phyloP scores from a whole-genome alignment of 2,888 invertebrate species.

The Cryptocheilus praepositus region DNA sequence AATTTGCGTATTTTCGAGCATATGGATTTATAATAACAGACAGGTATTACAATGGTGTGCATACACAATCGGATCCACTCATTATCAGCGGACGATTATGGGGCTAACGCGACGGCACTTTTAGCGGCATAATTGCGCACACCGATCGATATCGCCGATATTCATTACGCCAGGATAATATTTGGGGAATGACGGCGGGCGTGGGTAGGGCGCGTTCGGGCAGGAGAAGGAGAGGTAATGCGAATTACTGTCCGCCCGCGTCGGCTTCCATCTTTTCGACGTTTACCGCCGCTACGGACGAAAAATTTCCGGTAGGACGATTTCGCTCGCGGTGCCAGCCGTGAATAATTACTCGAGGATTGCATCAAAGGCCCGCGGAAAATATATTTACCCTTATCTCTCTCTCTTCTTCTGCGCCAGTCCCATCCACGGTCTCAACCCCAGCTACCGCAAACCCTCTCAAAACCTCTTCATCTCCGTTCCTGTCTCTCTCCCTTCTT shows the following conservation, averaged over 20 bases:
- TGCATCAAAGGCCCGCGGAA: constrained; percentile 30
- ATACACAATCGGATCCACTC: no score
- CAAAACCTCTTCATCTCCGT: constrained; percentile 9
- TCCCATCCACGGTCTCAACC: no score
- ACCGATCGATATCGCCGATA: no score
- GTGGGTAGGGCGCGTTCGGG: background rate
- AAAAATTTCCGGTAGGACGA: constrained; percentile 11
- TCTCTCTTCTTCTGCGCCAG: constrained; percentile 9
- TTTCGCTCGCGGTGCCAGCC: constrained; percentile 17
- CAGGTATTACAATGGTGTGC: no score
- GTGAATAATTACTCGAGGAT: constrained; percentile 46
- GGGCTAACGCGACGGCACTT: no score
- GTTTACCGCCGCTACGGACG: background rate
- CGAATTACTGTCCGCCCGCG: constrained; percentile 12
- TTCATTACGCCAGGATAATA: no score
- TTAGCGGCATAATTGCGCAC: no score
- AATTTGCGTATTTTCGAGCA: no score
- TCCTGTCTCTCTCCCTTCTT: constrained; percentile 6
- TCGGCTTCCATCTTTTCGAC: constrained; percentile 12
- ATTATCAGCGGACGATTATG: no score
- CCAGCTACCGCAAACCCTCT: no score
- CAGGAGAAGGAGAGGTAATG: constrained; percentile 9
- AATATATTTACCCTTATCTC: constrained; percentile 44
- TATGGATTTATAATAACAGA: no score
- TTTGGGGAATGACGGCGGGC: no score